phyloP scores from a whole-genome alignment of 2,797 vertebrate genomes.

The Serranus cabrilla region DNA sequence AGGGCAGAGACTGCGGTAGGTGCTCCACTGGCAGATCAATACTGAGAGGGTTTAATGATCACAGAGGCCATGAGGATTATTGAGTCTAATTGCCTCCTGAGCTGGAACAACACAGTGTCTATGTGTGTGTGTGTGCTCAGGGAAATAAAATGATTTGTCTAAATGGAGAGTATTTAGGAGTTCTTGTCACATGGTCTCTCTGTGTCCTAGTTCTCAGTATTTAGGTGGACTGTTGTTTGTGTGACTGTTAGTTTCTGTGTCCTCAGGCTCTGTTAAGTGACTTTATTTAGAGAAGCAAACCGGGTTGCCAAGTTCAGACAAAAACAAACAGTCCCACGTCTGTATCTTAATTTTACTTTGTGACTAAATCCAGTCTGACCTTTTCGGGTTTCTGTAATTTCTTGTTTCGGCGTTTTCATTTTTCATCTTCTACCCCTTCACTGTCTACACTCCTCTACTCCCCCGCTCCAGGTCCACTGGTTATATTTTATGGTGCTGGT shows the following conservation, averaged over 20 bases:
- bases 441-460: constrained; percentile 21
- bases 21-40: constrained; percentile 57
- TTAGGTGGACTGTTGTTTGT: constrained; percentile 36
- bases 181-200: constrained; percentile 51
- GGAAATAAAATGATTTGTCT: constrained; percentile 54
- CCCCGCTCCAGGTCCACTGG: constrained; percentile 15
- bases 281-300: constrained; percentile 44
- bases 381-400: constrained; percentile 10
- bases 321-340: constrained; percentile 29
- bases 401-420: not conserved
- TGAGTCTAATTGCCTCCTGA: constrained; percentile 52
- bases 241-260: constrained; percentile 29
- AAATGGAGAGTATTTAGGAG: constrained; percentile 56
- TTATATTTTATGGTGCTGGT: constrained; percentile 45
- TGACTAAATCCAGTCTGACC: not conserved
- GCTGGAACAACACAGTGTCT: constrained; percentile 41
- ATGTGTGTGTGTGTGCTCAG: constrained; percentile 1
- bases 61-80: constrained; percentile 61
- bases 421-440: constrained; percentile 19
- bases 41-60: constrained; percentile 57
- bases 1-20: constrained; percentile 18
- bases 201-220: constrained; percentile 57
- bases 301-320: constrained; percentile 16
- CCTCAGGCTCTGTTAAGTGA: constrained; percentile 21
- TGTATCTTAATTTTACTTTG: constrained; percentile 25